A percentile compares a stretch with the other conserved stretches of the same genome.
These are phyloP conservation scores for Eleginops maclovinus DNA, from an alignment of 2,113 vertebrate species.

Conservation along the genomic window DNA sequence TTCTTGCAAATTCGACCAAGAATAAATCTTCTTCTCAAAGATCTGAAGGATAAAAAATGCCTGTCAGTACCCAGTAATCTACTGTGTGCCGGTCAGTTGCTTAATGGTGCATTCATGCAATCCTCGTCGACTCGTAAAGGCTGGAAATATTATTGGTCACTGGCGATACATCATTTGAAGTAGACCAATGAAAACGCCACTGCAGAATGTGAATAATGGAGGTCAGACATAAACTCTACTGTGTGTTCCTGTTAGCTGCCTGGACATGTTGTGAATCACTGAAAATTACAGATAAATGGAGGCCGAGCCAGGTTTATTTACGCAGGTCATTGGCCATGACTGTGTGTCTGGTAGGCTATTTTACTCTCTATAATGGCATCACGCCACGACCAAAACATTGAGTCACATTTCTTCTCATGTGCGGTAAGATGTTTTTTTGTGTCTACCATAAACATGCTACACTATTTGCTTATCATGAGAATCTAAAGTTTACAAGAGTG, in stretches of 20 bases:
- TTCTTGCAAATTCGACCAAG: not conserved
- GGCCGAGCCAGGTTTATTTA: slow-evolving; percentile 6
- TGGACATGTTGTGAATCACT: slow-evolving; percentile 17
- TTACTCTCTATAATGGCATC: not conserved
- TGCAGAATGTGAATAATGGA: slow-evolving; percentile 26
- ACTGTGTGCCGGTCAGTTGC: not conserved
- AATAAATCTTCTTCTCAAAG: not conserved
- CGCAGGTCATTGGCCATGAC: not conserved
- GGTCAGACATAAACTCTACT: slow-evolving; percentile 14
- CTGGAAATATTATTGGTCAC: not conserved
- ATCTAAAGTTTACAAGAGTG: not conserved
- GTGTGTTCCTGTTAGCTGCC: slow-evolving; percentile 25
- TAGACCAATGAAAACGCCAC: slow-evolving; percentile 24
- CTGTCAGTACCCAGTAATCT: not conserved
- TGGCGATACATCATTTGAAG: slow-evolving; percentile 24
- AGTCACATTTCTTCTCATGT: not conserved
- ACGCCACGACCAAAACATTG: not conserved
- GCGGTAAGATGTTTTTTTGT: not conserved
- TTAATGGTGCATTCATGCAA: not conserved
- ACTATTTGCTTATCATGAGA: not conserved
- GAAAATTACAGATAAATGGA: slow-evolving; percentile 18
- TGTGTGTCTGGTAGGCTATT: not conserved
- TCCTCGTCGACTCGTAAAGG: not conserved
- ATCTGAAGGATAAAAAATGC: not conserved
- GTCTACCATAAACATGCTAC: not conserved